Evolutionary conservation across 1,140 invertebrate species (phyloP).

Genomic region (Lepidurus packardi): DNA sequence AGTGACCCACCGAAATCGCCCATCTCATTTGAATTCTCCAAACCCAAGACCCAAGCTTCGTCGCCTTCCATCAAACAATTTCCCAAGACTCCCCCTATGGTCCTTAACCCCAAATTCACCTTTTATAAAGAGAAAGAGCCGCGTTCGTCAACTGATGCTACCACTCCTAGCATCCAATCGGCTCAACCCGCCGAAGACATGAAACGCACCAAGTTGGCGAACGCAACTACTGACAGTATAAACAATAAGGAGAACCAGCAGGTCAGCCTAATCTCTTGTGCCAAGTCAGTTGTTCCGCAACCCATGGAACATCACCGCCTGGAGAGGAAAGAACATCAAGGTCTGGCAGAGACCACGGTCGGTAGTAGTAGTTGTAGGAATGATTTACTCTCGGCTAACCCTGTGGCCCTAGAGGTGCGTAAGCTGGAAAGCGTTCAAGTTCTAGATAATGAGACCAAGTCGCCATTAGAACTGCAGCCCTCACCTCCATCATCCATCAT

Average conservation of each 20-base stretch:
- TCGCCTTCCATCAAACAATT: not conserved
- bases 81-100: not conserved
- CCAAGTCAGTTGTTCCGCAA: not conserved
- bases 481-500: conserved; percentile 17
- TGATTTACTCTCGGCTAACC: not conserved
- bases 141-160: not conserved
- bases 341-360: not conserved
- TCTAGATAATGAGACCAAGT: not conserved
- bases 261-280: not conserved
- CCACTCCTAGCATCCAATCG: not conserved
- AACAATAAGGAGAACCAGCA: not conserved
- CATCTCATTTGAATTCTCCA: not conserved
- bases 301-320: not conserved
- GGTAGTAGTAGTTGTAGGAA: not conserved
- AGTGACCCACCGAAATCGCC: not conserved
- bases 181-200: not conserved
- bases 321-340: not conserved
- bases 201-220: not conserved
- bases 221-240: not conserved
- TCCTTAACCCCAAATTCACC: not conserved
- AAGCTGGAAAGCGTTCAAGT: not conserved
- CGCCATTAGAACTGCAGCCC: not conserved
- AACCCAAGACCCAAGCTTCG: not conserved
- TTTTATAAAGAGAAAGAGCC: not conserved
- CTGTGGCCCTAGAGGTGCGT: not conserved